These are phyloP conservation scores for Acanthosepion lycidas DNA, from an alignment of 2,888 invertebrate genomes.

Conservation along the genomic window DNA sequence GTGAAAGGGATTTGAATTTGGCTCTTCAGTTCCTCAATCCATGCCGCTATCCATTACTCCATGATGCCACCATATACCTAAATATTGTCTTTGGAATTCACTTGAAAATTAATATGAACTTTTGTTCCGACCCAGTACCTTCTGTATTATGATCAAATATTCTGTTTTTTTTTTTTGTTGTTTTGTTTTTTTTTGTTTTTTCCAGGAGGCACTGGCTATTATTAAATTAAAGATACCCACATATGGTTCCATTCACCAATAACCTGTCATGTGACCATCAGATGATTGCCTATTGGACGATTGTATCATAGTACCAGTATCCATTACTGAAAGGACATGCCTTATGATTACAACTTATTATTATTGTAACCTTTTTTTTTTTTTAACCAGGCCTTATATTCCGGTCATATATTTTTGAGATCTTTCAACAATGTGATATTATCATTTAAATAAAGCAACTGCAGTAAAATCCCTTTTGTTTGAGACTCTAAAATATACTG, in stretches of 20 bases:
- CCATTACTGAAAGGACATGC: background rate
- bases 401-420: background rate
- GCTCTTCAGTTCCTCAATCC: no score
- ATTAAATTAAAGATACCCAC: constrained; percentile 74
- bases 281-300: background rate
- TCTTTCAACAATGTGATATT: background rate
- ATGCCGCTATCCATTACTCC: no score
- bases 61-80: no score
- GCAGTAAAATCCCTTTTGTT: no score
- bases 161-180: background rate
- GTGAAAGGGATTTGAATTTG: no score
- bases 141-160: no score
- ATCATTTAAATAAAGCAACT: background rate
- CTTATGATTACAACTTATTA: background rate
- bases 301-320: background rate
- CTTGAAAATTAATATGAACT: no score
- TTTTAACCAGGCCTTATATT: constrained; percentile 8
- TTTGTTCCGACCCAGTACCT: no score
- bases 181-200: no score
- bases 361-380: background rate
- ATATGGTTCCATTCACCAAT: constrained; percentile 69
- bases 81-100: no score
- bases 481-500: no score
- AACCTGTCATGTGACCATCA: constrained; percentile 50
- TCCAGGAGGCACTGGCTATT: constrained; percentile 68